Evolutionary conservation across 2,797 vertebrate genomes (phyloP).

Genomic region (Moxostoma hubbsi): DNA sequence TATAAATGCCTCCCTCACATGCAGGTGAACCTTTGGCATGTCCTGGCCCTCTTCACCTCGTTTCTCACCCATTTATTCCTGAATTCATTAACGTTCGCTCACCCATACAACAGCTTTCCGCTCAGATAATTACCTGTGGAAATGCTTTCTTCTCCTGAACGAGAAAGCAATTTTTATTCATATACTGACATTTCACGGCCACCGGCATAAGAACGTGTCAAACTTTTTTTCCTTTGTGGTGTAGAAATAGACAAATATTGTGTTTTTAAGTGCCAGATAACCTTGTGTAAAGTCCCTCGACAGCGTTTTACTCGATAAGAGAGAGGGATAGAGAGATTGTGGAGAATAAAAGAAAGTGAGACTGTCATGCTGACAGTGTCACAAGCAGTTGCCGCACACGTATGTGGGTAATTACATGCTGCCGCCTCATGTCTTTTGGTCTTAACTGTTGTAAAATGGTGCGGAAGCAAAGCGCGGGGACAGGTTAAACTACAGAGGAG

Average conservation of each 20-base stretch:
- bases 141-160: neutral
- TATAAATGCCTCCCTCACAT: neutral
- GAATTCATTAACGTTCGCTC: neutral
- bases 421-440: constrained; percentile 46
- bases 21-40: neutral
- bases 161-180: constrained; percentile 35
- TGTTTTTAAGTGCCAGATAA: constrained; percentile 38
- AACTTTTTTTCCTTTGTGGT: neutral
- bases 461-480: constrained; percentile 36
- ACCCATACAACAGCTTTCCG: neutral
- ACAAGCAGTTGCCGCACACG: neutral
- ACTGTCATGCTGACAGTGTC: constrained; percentile 2
- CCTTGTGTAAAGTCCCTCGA: neutral
- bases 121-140: constrained; percentile 25
- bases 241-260: constrained; percentile 8
- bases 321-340: neutral
- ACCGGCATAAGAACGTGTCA: constrained; percentile 12
- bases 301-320: neutral
- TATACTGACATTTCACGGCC: constrained; percentile 39
- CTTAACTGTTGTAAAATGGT: constrained; percentile 35
- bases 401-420: constrained; percentile 48
- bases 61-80: too few species aligned
- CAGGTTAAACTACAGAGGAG: constrained; percentile 49
- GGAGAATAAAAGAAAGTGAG: constrained; percentile 13
- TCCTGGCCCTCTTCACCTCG: neutral